Percentiles rank a stretch among this genome's conserved stretches.
phyloP scores from a whole-genome alignment of 2,113 vertebrate species.

The Dryoscopus gambensis region DNA sequence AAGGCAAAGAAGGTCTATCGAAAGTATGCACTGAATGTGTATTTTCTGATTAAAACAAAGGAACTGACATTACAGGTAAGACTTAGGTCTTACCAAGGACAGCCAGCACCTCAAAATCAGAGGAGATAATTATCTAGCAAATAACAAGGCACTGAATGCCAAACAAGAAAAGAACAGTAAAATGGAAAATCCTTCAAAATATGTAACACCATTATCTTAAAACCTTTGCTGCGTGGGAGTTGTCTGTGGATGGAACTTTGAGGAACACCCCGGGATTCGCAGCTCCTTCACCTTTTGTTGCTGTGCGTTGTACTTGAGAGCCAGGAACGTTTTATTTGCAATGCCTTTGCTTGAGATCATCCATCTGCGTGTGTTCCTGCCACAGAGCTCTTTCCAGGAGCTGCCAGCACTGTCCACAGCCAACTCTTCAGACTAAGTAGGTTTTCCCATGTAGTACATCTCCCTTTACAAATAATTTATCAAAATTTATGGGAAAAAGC shows the following conservation, averaged over 20 bases:
- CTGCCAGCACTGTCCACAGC: neutral
- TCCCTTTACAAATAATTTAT: neutral
- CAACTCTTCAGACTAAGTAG: neutral
- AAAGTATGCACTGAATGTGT: neutral
- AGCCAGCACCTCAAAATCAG: neutral
- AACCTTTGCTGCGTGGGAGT: rapidly evolving
- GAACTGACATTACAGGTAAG: neutral
- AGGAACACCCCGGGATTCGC: neutral
- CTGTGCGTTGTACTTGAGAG: neutral
- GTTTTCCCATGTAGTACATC: neutral
- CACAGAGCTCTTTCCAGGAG: neutral
- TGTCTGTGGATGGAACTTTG: neutral
- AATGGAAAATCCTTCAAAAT: neutral
- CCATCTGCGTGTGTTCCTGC: neutral
- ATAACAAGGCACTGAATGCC: neutral
- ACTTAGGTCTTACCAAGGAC: neutral
- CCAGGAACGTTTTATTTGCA: neutral
- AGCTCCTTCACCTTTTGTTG: neutral
- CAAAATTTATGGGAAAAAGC: neutral
- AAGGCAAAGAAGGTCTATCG: neutral
- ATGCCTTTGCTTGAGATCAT: neutral
- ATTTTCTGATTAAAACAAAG: neutral
- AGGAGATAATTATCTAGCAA: neutral
- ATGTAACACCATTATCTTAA: neutral
- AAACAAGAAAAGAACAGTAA: neutral